These are phyloP conservation scores for Uropetala carovei DNA, from an alignment of 2,888 invertebrate genomes.

Conservation along the genomic window DNA sequence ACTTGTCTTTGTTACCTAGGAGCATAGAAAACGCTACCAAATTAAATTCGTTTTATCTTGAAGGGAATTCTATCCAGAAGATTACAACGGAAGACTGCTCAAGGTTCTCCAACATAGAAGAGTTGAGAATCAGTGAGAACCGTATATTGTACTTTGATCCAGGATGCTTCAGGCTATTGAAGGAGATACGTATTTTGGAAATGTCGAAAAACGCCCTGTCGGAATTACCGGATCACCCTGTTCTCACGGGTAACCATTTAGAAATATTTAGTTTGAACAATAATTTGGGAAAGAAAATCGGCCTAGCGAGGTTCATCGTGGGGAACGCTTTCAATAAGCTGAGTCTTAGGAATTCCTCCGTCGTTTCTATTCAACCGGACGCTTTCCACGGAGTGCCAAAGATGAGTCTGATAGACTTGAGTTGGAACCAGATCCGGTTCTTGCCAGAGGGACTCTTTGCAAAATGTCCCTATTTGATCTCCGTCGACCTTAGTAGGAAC, in stretches of 20 bases:
- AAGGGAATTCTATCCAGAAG: background rate
- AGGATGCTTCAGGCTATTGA: background rate
- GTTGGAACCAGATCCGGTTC: background rate
- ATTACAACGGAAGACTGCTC: background rate
- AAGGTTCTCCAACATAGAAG: background rate
- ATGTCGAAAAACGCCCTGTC: background rate
- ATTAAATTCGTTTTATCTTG: background rate
- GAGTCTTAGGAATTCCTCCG: background rate
- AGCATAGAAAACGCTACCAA: background rate
- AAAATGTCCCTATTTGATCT: background rate
- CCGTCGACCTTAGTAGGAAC: background rate
- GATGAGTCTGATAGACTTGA: background rate
- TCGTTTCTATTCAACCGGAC: background rate
- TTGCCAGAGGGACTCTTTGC: background rate
- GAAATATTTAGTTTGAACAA: background rate
- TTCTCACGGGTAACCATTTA: background rate
- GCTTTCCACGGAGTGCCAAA: background rate
- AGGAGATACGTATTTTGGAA: background rate
- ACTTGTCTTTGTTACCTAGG: background rate
- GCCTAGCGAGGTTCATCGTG: background rate
- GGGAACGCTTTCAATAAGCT: background rate
- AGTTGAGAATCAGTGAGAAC: background rate
- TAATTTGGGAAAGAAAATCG: background rate
- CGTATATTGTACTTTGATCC: background rate
- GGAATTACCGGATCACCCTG: background rate